Conservation (phyloP, 35 echinoderm and acorn worm genomes). For the Antedon bifida region DNA sequence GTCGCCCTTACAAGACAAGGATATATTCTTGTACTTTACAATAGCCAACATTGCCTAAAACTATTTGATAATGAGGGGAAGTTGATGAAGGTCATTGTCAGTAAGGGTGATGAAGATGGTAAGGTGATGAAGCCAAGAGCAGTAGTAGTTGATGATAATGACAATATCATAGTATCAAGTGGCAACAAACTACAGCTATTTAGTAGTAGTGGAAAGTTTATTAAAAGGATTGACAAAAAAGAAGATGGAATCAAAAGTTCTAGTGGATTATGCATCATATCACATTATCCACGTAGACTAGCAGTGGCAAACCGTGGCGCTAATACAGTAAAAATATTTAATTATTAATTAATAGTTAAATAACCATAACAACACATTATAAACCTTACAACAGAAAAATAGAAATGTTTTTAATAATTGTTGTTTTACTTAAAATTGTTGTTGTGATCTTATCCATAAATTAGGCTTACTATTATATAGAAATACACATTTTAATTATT, state of each 20-base stretch:
- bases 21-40: not conserved
- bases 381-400: too few relatives aligned
- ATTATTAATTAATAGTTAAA: too few relatives aligned
- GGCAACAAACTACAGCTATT: not conserved
- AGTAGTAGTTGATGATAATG: not conserved
- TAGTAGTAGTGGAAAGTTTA: not conserved
- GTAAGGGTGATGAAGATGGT: not conserved
- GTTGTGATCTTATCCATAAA: too few relatives aligned
- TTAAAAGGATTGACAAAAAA: not conserved
- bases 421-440: too few relatives aligned
- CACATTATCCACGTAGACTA: not conserved
- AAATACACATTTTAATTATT: too few relatives aligned
- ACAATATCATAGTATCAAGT: not conserved
- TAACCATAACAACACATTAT: too few relatives aligned
- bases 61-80: not conserved
- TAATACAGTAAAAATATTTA: not conserved
- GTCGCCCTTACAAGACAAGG: not conserved
- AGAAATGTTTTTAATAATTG: too few relatives aligned
- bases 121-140: not conserved
- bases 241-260: not conserved
- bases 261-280: not conserved
- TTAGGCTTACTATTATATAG: too few relatives aligned
- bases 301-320: not conserved
- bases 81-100: not conserved
- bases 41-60: not conserved